Base-by-base conservation (phyloP, 2,797 vertebrate species). In the Brotogeris chrysoptera region DNA sequence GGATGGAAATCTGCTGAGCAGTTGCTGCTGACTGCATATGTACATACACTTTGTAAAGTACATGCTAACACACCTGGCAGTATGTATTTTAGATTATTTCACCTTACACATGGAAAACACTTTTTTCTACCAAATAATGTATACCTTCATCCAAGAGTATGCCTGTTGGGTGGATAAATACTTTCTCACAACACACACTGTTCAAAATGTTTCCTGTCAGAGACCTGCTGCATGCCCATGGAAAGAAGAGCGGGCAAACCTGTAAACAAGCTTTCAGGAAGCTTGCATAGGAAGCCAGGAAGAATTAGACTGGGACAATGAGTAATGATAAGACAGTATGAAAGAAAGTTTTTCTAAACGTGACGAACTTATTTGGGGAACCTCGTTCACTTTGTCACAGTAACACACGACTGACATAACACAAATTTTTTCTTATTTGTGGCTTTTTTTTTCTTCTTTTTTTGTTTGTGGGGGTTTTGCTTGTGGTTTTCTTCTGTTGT, bases 71-170 rank as follows among this genome's bases (percentile, higher is more conserved):
- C 36, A 23, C 12, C 28, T 61, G 10, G 5, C 2, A 16, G 11
- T 14, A 14, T 1, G 11, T 16, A 4, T 10, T 27, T 30, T 1
- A 10, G 7, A 9, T 3, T n/a, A 15, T 59, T 41, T 79, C 9
- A 0, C 20, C 24, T 50, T 34, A 0, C 21, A 6, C 10, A 10
- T 2, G 32, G 59, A 38, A 46, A 81, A 27, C 2, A 2, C 5
- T 57, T 78, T 7, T 53, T 78, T 15, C 41, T 34, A 19, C 17
- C 17, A 32, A 23, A 10, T 19, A 19, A 8, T 4, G 4, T 14
- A 1, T 23, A 4, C 7, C 23, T 30, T 11, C 41, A 10, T 2
- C 13, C 28, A 27, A 24, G 30, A 6, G 30, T 11, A 4, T 2
- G 16, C 20, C 2, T 10, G 9, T 6, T 8, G 50, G 36, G 4